Base-by-base conservation (phyloP, 2,888 invertebrate species). In the Carcina quercana region DNA sequence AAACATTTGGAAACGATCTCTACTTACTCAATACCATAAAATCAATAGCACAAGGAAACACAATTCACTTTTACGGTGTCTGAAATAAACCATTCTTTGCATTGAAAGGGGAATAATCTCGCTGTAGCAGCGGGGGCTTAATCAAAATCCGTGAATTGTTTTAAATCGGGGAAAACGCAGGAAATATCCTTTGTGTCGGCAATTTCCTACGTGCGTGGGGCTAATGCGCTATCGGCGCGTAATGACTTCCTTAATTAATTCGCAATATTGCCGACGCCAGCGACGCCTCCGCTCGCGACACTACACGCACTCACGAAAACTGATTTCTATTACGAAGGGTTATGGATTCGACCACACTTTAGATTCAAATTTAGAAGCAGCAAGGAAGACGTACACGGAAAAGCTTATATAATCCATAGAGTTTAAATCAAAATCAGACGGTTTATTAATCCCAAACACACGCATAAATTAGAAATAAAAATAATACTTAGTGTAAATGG, bases 191-290 rank as follows among this genome's bases (percentile, higher is more conserved):
- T 82, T 83, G 83, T 80, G 78, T 54, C 61, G 74, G 68, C 72
- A 78, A 80, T 82, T 83, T 82, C 74, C 78, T 70, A 63, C 75
- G 67, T 75, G 79, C 79, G 80, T 78, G 75, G 59, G 64, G 67
- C 69, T 76, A 76, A 79, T 79, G 68, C 69, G 74, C 69, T 75
- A 79, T 82, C 78, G 78, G 67, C 57, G 69, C 66, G 78, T 82
- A 82, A 83, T 82, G 73, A 82, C 82, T 83, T 82, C 83, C 80
- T 79, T 80, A 80, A 82, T 82, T 82, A 83, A 83, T 80, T 75
- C 76, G 68, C 62, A 70, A 79, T 79, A 68, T 74, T 74, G 60
- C 38, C 24, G n/a, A 6, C 11, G 3, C 40, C 20, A 30, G 37
- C 35, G 45, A 26, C 25, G 25, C 34, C 21, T 25, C 13, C n/a